Percentiles rank a stretch among this genome's conserved stretches.
phyloP scores from a whole-genome alignment of 64 coral and sea anemone genomes.

The Catalaphyllia jardinei region DNA sequence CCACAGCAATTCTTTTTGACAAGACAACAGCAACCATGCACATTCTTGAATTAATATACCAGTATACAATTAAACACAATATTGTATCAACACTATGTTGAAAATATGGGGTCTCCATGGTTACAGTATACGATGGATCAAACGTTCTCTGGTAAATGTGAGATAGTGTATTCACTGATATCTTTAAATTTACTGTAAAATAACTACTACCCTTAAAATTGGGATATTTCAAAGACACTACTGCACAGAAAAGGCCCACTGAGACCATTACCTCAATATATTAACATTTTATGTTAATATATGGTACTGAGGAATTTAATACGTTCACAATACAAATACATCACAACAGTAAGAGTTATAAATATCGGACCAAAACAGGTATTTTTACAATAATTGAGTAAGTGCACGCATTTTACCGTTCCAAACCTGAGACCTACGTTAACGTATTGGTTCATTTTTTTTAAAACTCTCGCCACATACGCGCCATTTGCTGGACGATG shows the following conservation, averaged over 20 bases:
- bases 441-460: background rate
- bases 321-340: background rate
- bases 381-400: background rate
- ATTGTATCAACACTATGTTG: background rate
- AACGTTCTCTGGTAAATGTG: background rate
- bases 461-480: background rate
- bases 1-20: background rate
- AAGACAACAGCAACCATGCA: background rate
- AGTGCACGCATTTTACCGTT: background rate
- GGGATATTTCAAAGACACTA: background rate
- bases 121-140: background rate
- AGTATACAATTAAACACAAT: background rate
- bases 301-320: background rate
- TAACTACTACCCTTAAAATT: background rate
- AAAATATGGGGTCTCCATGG: constrained; percentile 11
- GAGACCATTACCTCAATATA: background rate
- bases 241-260: background rate
- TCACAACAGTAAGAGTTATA: background rate
- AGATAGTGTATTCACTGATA: background rate
- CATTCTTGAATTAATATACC: background rate
- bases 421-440: too few species aligned
- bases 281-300: background rate
- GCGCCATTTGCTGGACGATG: background rate
- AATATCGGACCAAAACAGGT: background rate
- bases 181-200: background rate